Evolutionary conservation across 2,888 invertebrate genomes (phyloP).

Genomic region (Byasa hedistus): DNA sequence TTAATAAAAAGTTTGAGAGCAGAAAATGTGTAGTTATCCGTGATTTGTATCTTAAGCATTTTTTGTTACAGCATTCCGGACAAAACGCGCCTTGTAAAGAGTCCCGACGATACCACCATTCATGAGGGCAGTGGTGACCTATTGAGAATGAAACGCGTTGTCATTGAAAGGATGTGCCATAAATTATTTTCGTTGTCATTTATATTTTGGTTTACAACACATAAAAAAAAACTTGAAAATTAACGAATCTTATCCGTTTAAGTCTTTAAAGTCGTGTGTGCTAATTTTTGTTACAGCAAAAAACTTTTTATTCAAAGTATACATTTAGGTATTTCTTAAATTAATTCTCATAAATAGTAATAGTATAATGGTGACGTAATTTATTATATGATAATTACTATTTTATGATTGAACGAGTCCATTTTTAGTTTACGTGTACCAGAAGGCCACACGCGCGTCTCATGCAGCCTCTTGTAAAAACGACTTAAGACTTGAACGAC

Average conservation of each 20-base stretch:
- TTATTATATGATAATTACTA: background rate
- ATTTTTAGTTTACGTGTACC: conserved; percentile 17
- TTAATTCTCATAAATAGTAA: background rate
- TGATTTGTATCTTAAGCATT: conserved; percentile 74
- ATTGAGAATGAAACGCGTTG: conserved; percentile 66
- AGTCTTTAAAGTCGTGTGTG: background rate
- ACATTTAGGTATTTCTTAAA: background rate
- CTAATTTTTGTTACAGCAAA: too few species aligned
- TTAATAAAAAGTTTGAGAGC: conserved; percentile 30
- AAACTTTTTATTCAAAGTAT: too few species aligned
- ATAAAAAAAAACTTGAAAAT: background rate
- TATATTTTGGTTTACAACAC: background rate
- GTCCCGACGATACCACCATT: conserved; percentile 79
- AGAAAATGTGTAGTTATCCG: conserved; percentile 56
- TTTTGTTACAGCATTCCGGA: conserved; percentile 79
- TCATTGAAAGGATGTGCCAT: conserved; percentile 51
- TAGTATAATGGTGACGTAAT: background rate
- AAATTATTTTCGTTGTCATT: background rate
- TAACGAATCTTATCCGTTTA: background rate
- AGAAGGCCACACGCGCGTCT: conserved; percentile 73
- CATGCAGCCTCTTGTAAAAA: conserved; percentile 74
- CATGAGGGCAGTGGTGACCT: conserved; percentile 78
- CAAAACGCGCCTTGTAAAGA: conserved; percentile 79
- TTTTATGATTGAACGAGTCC: conserved; percentile 29
- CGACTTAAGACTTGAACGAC: conserved; percentile 71